phyloP scores from a whole-genome alignment of 2,113 vertebrate genomes.

The Ginglymostoma cirratum region DNA sequence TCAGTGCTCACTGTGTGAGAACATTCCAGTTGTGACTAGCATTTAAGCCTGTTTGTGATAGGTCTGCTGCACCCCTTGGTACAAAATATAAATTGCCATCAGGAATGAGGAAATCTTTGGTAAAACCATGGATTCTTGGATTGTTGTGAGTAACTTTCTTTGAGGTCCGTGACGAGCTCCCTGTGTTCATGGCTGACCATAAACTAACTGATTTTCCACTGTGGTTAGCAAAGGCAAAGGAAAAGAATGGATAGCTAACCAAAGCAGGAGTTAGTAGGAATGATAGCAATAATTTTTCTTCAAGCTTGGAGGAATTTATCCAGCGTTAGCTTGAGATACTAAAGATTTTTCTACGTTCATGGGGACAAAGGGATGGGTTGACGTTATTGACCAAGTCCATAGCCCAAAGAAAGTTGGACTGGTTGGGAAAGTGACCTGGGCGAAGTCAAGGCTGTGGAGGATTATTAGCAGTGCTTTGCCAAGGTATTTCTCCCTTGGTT shows the following conservation, averaged over 20 bases:
- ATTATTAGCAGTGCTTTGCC: background rate
- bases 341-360: background rate
- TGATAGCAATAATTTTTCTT: background rate
- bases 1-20: background rate
- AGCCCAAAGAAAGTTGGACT: background rate
- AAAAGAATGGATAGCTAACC: background rate
- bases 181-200: background rate
- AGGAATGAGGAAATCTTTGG: background rate
- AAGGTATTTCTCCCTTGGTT: background rate
- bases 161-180: background rate
- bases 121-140: background rate
- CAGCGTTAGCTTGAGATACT: background rate
- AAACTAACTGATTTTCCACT: background rate
- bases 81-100: background rate
- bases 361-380: background rate
- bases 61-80: background rate
- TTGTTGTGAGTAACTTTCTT: background rate
- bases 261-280: background rate
- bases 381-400: background rate
- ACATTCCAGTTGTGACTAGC: background rate
- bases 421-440: background rate
- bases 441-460: background rate
- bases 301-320: background rate
- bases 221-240: background rate
- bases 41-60: background rate